Percentiles rank a stretch among this genome's conserved stretches.
Conservation (phyloP, 2,113 vertebrate species). For the Python bivittatus region DNA sequence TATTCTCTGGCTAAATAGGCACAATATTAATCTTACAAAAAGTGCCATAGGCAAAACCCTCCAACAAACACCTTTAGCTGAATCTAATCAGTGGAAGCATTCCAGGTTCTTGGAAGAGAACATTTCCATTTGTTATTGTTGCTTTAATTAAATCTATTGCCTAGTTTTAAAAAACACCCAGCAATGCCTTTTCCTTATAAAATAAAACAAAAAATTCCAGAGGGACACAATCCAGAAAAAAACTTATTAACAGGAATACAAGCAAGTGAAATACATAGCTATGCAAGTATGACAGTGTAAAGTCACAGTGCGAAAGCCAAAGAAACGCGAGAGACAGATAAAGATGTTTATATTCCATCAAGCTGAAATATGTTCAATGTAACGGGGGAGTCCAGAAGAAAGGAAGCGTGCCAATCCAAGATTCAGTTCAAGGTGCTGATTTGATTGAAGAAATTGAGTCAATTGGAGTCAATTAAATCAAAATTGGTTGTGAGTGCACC, state of each 20-base stretch:
- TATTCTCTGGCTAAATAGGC: constrained; percentile 46
- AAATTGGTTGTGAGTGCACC: background rate
- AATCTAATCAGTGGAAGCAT: constrained; percentile 36
- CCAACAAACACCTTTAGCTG: constrained; percentile 23
- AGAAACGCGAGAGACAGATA: background rate
- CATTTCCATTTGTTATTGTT: background rate
- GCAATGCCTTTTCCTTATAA: background rate
- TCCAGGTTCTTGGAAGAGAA: constrained; percentile 17
- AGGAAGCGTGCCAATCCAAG: background rate
- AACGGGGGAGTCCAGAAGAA: constrained; percentile 29
- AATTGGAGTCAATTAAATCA: background rate
- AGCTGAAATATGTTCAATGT: background rate
- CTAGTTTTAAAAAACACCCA: constrained; percentile 44
- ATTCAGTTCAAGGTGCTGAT: constrained; percentile 27
- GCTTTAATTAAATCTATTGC: constrained; percentile 44
- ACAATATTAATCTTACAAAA: constrained; percentile 25
- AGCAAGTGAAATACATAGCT: constrained; percentile 26
- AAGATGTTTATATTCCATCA: constrained; percentile 27
- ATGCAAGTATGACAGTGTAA: constrained; percentile 1
- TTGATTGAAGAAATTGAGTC: background rate
- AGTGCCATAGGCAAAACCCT: constrained; percentile 28
- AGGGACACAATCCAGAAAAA: constrained; percentile 2
- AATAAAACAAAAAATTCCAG: background rate
- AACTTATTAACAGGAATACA: constrained; percentile 34
- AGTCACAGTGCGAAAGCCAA: constrained; percentile 14